These are phyloP conservation scores for Holacanthus passer DNA, from an alignment of 2,113 vertebrate genomes.

Conservation along the genomic window DNA sequence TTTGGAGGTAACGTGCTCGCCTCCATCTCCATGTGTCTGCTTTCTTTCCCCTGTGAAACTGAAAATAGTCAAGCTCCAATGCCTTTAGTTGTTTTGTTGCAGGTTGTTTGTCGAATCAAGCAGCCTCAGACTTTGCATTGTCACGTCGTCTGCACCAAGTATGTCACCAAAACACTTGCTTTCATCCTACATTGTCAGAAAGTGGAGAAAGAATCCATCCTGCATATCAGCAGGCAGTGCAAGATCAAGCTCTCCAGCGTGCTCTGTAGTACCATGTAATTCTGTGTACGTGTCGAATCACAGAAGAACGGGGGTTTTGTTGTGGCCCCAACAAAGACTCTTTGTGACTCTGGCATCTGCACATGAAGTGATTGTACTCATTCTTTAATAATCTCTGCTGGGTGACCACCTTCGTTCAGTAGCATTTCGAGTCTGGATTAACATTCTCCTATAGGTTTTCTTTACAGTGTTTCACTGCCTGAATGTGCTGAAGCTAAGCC, in stretches of 20 bases:
- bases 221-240: constrained; percentile 77
- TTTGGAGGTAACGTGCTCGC: constrained; percentile 35
- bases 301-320: constrained; percentile 88
- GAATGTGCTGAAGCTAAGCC: background rate
- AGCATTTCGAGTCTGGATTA: constrained; percentile 87
- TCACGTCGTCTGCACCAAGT: background rate
- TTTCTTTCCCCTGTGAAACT: background rate
- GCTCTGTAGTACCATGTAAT: constrained; percentile 80
- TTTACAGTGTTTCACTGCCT: background rate
- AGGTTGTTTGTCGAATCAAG: background rate
- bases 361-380: constrained; percentile 85
- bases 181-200: constrained; percentile 60
- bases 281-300: constrained; percentile 82
- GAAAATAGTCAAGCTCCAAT: background rate
- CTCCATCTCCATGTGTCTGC: constrained; percentile 42
- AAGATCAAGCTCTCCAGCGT: constrained; percentile 74
- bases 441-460: constrained; percentile 84
- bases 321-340: constrained; percentile 85
- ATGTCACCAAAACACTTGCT: constrained; percentile 66
- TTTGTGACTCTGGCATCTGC: constrained; percentile 88
- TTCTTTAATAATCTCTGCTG: constrained; percentile 90
- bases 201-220: constrained; percentile 78
- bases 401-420: constrained; percentile 85
- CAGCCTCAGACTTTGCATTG: background rate
- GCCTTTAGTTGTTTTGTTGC: background rate